These are phyloP conservation scores for Sebastes steindachneri DNA, from an alignment of 2,797 vertebrate genomes.

Conservation along the genomic window DNA sequence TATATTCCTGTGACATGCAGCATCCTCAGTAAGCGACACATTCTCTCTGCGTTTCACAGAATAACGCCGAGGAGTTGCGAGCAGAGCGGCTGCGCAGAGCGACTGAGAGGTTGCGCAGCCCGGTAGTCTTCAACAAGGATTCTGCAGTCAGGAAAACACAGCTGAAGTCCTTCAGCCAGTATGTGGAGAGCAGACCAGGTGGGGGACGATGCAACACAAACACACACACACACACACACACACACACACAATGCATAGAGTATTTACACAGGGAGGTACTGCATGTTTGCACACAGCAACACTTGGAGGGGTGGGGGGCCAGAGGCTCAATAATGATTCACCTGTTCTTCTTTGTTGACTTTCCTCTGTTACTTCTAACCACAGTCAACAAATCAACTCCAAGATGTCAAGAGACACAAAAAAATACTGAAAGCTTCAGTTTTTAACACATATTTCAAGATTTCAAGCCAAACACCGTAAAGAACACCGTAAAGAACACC, in stretches of 20 bases:
- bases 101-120: constrained; percentile 91
- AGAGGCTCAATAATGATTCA: not conserved
- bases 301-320: not conserved
- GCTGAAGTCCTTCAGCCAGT: constrained; percentile 98
- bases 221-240: not conserved
- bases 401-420: not conserved
- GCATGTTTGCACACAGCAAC: constrained; percentile 9
- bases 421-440: not conserved
- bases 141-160: constrained; percentile 95
- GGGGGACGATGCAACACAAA: constrained; percentile 30
- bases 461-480: not conserved
- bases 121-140: constrained; percentile 96
- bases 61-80: constrained; percentile 89
- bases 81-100: constrained; percentile 91
- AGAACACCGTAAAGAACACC: too few species aligned
- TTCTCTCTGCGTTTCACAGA: constrained; percentile 75
- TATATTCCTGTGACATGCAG: not conserved
- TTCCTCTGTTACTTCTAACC: not conserved
- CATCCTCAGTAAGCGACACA: not conserved
- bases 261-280: constrained; percentile 40
- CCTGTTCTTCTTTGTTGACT: not conserved
- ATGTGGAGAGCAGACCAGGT: constrained; percentile 96
- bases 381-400: not conserved
- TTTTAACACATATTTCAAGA: not conserved
- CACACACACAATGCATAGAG: constrained; percentile 5